phyloP scores from a whole-genome alignment of 1,140 invertebrate species.

The Bradysia coprophila region DNA sequence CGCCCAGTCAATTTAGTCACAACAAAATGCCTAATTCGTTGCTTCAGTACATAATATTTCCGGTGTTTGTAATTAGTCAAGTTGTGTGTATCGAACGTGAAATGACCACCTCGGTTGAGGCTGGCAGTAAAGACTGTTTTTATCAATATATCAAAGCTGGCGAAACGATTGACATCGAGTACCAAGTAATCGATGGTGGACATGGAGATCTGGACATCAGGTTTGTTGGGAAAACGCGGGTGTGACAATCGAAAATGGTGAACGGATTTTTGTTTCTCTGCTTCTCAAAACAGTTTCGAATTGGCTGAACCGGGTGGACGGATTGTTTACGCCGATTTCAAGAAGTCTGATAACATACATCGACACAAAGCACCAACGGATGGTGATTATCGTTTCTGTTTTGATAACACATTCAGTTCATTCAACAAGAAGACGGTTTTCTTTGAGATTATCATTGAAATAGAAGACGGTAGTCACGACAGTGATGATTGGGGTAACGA shows the following conservation, averaged over 20 bases:
- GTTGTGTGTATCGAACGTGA: constrained; percentile 30
- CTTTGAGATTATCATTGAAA: constrained; percentile 55
- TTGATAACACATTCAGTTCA: constrained; percentile 64
- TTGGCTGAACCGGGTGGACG: constrained; percentile 39
- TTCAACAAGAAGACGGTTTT: constrained; percentile 65
- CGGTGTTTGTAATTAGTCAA: neutral
- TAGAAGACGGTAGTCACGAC: constrained; percentile 32
- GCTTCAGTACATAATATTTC: too few relatives aligned
- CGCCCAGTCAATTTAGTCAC: too few relatives aligned
- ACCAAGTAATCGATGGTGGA: constrained; percentile 58
- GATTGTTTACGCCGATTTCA: constrained; percentile 43
- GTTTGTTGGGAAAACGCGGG: too few relatives aligned
- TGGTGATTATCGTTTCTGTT: constrained; percentile 64
- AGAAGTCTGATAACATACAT: constrained; percentile 50
- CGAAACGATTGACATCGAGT: constrained; percentile 51
- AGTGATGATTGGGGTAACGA: constrained; percentile 31
- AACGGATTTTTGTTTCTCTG: too few relatives aligned
- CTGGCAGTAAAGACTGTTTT: constrained; percentile 47
- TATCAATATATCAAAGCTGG: constrained; percentile 36
- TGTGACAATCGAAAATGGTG: too few relatives aligned
- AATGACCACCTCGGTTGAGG: constrained; percentile 47
- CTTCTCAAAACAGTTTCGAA: too few relatives aligned
- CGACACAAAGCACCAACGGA: constrained; percentile 30
- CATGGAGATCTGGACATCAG: constrained; percentile 62
- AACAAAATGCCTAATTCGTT: too few relatives aligned